Conservation (phyloP, 2,113 vertebrate genomes). For the Zootoca vivipara region DNA sequence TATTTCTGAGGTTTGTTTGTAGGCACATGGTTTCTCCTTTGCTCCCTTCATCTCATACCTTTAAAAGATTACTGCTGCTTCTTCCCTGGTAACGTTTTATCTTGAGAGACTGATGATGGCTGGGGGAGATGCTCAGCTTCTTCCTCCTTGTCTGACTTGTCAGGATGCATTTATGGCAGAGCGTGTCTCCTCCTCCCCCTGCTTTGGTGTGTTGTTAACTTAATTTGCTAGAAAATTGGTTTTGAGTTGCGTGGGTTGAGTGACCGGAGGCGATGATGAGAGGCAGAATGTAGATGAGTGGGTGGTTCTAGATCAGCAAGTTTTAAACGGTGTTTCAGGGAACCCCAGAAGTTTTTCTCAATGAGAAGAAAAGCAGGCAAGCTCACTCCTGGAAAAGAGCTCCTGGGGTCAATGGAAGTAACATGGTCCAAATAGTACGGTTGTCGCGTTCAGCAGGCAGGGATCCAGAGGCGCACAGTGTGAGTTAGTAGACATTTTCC, state of each 20-base stretch:
- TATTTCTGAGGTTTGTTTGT: not conserved
- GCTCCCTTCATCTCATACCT: conserved; percentile 33
- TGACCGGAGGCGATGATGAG: not conserved
- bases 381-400: too few species aligned
- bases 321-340: too few species aligned
- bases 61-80: not conserved
- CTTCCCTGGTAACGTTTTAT: not conserved
- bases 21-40: not conserved
- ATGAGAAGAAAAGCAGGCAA: too few species aligned
- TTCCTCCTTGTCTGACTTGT: not conserved
- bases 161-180: not conserved
- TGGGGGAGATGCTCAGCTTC: not conserved
- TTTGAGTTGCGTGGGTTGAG: not conserved
- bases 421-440: too few species aligned
- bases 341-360: too few species aligned
- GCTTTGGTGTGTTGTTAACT: not conserved
- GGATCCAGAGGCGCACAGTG: too few species aligned
- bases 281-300: too few species aligned
- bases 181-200: not conserved
- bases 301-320: too few species aligned
- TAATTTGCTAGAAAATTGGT: not conserved
- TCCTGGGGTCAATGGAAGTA: too few species aligned
- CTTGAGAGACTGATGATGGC: not conserved
- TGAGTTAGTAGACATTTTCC: too few species aligned
- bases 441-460: too few species aligned